Conservation (phyloP, 2,888 invertebrate genomes). For the Cryptus armator region DNA sequence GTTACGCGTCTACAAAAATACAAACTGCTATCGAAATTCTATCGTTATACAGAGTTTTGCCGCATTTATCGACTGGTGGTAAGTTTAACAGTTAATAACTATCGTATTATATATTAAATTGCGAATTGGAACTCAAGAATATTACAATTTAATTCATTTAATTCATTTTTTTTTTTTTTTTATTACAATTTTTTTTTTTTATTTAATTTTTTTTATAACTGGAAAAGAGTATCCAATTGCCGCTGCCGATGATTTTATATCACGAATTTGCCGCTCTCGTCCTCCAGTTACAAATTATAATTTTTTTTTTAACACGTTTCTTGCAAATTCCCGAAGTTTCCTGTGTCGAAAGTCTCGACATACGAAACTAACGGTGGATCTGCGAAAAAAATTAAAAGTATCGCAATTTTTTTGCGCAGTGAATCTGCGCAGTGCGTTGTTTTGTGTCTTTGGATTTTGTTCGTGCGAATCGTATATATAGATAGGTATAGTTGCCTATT, state of each 20-base stretch:
- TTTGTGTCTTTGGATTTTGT: neutral
- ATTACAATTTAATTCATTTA: too few species aligned
- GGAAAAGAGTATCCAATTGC: neutral
- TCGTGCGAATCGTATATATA: neutral
- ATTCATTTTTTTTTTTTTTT: too few species aligned
- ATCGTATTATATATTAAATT: too few species aligned
- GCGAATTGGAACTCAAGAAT: too few species aligned
- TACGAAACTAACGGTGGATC: conserved; percentile 14
- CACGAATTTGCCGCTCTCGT: neutral
- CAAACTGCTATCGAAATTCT: too few species aligned
- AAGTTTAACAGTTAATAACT: too few species aligned
- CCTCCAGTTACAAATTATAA: neutral
- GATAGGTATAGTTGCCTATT: neutral
- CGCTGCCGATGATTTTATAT: neutral
- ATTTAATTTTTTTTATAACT: too few species aligned
- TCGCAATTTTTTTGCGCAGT: neutral
- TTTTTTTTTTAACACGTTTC: conserved; percentile 1
- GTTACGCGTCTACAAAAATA: too few species aligned
- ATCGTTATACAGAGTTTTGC: too few species aligned
- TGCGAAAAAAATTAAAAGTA: conserved; percentile 8
- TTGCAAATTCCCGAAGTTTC: conserved; percentile 22
- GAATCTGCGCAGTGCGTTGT: neutral
- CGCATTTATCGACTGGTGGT: too few species aligned
- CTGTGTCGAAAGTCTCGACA: conserved; percentile 21
- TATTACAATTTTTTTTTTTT: too few species aligned